Evolutionary conservation across 1,140 invertebrate species (phyloP).

Genomic region (Panagrolaimus sp.): DNA sequence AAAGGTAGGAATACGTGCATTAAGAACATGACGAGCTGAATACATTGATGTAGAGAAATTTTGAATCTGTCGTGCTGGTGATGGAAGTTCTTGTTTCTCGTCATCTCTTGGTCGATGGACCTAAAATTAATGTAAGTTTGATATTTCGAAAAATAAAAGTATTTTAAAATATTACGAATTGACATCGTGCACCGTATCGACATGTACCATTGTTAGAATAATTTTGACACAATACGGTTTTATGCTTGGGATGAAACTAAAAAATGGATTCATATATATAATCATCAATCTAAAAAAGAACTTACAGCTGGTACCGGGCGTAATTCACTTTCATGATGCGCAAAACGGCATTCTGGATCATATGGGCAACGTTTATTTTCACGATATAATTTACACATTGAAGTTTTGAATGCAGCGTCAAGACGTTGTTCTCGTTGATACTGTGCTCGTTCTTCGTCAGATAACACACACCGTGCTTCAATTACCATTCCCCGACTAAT

Average conservation of each 20-base stretch:
- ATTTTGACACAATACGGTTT: constrained; percentile 91
- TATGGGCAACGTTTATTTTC: constrained; percentile 56
- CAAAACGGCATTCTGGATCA: background rate
- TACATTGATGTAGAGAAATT: too few relatives aligned
- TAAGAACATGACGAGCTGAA: too few relatives aligned
- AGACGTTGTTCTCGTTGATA: background rate
- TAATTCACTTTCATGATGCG: background rate
- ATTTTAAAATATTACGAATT: too few relatives aligned
- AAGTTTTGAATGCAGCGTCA: background rate
- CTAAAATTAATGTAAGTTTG: too few relatives aligned
- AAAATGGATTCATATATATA: too few relatives aligned
- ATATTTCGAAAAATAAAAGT: too few relatives aligned
- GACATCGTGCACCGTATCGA: constrained; percentile 91
- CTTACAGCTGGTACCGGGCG: background rate
- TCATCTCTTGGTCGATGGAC: too few relatives aligned
- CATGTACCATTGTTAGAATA: constrained; percentile 96
- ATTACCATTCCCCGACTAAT: too few relatives aligned
- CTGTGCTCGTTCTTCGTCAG: background rate
- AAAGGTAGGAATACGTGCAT: too few relatives aligned
- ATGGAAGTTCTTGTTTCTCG: too few relatives aligned
- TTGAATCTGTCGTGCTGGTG: too few relatives aligned
- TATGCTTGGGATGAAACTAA: constrained; percentile 88
- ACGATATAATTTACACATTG: background rate
- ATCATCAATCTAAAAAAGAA: background rate
- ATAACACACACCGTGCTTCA: background rate